Percentiles rank a stretch among this genome's conserved stretches.
Conservation (phyloP, 2,113 vertebrate species). For the Monopterus albus region DNA sequence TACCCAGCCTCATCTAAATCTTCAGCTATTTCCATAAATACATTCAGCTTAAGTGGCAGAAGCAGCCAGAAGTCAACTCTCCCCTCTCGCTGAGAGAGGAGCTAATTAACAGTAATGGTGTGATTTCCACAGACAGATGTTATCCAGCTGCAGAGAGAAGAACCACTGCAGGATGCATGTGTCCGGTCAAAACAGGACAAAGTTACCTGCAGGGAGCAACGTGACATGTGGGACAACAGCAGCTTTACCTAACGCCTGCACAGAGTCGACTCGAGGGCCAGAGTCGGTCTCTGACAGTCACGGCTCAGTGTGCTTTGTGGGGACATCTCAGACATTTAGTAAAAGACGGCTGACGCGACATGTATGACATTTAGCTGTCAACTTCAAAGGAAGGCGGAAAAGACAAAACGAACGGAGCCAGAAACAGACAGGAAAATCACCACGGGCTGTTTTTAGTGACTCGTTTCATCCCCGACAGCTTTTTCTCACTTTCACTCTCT, state of each 20-base stretch:
- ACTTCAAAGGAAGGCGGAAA: too few relatives aligned
- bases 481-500: too few relatives aligned
- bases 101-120: slow-evolving; percentile 12
- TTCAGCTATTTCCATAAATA: not conserved
- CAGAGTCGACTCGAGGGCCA: not conserved
- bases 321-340: not conserved
- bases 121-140: not conserved
- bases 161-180: not conserved
- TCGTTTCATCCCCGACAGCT: too few relatives aligned
- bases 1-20: too few relatives aligned
- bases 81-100: not conserved
- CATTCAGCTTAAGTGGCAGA: too few relatives aligned
- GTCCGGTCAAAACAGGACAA: not conserved
- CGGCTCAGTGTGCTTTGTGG: not conserved
- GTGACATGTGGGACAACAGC: too few relatives aligned
- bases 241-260: not conserved
- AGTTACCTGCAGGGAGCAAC: not conserved
- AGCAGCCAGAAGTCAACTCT: not conserved
- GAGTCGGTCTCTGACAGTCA: not conserved
- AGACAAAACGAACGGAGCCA: too few relatives aligned
- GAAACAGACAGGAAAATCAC: too few relatives aligned
- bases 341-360: not conserved
- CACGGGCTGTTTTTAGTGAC: too few relatives aligned
- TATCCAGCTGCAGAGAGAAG: not conserved
- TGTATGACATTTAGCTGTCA: not conserved